Conservation (phyloP, 2,113 vertebrate species). For the Halichoerus grypus region DNA sequence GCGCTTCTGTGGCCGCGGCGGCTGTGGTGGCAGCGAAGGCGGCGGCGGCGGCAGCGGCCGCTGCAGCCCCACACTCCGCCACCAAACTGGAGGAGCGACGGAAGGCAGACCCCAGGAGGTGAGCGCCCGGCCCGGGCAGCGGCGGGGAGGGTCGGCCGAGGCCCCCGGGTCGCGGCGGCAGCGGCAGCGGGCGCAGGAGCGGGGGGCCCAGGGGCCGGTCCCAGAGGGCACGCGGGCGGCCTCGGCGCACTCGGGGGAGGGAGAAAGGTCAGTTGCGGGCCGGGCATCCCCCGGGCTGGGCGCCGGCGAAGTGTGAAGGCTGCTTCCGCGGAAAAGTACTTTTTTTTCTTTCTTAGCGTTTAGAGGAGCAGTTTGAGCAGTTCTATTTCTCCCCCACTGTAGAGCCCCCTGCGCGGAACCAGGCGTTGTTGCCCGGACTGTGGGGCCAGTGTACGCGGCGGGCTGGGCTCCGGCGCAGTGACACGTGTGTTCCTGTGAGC, state of each 20-base stretch:
- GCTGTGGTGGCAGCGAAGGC: not conserved
- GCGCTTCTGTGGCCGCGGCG: slow-evolving; percentile 58
- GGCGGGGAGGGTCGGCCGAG: not conserved
- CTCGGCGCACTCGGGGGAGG: slow-evolving; percentile 9
- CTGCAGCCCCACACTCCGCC: slow-evolving; percentile 75
- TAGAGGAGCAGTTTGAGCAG: not conserved
- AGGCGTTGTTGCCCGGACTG: not conserved
- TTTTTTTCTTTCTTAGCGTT: not conserved
- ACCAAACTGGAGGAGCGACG: slow-evolving; percentile 87
- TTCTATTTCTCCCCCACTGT: not conserved
- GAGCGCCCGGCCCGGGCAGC: slow-evolving; percentile 38
- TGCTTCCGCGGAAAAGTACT: slow-evolving; percentile 23
- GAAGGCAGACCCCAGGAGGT: slow-evolving; percentile 87
- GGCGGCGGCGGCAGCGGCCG: not conserved
- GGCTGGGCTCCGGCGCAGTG: slow-evolving; percentile 17
- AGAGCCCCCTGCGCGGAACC: not conserved
- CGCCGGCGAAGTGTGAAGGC: not conserved
- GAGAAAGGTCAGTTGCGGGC: slow-evolving; percentile 15
- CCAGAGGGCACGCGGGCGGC: not conserved
- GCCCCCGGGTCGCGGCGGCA: not conserved
- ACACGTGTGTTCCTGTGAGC: slow-evolving; percentile 63
- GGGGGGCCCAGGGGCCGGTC: not conserved
- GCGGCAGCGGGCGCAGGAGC: not conserved
- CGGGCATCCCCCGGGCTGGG: slow-evolving; percentile 56
- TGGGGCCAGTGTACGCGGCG: not conserved